phyloP scores from a whole-genome alignment of 2,113 vertebrate genomes.

The Coptodon bakossiorum region DNA sequence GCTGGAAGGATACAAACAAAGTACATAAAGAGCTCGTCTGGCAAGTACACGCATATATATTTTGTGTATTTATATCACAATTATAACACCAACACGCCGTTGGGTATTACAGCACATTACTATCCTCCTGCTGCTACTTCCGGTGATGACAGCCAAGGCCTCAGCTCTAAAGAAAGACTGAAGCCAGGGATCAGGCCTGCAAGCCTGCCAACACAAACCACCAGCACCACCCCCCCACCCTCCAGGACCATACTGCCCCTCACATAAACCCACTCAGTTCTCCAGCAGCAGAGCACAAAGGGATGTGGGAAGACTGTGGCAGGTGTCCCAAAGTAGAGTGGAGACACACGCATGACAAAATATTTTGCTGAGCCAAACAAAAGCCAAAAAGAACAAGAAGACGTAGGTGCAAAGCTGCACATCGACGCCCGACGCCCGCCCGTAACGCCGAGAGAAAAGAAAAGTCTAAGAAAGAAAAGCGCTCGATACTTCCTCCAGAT shows the following conservation, averaged over 20 bases:
- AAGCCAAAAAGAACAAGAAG: not conserved
- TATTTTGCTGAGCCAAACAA: slow-evolving; percentile 4
- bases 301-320: slow-evolving; percentile 49
- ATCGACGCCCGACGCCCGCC: not conserved
- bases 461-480: not conserved
- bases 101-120: slow-evolving; percentile 22
- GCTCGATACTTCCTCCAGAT: slow-evolving; percentile 19
- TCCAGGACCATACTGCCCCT: slow-evolving; percentile 41
- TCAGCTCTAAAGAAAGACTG: slow-evolving; percentile 26
- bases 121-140: slow-evolving; percentile 44
- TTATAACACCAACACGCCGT: slow-evolving; percentile 21
- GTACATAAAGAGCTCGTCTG: not conserved
- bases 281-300: slow-evolving; percentile 34
- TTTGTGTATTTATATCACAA: slow-evolving; percentile 40
- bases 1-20: slow-evolving; percentile 21
- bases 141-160: slow-evolving; percentile 40
- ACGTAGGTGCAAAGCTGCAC: slow-evolving; percentile 1
- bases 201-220: slow-evolving; percentile 34
- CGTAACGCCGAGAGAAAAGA: not conserved
- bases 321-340: slow-evolving; percentile 24
- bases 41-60: not conserved
- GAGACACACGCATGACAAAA: slow-evolving; percentile 19
- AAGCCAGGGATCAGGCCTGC: slow-evolving; percentile 41
- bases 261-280: slow-evolving; percentile 45
- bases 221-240: not conserved